A percentile compares a stretch with the other conserved stretches of the same genome.
Conservation (phyloP, 2,797 vertebrate genomes). For the Pristis pectinata region DNA sequence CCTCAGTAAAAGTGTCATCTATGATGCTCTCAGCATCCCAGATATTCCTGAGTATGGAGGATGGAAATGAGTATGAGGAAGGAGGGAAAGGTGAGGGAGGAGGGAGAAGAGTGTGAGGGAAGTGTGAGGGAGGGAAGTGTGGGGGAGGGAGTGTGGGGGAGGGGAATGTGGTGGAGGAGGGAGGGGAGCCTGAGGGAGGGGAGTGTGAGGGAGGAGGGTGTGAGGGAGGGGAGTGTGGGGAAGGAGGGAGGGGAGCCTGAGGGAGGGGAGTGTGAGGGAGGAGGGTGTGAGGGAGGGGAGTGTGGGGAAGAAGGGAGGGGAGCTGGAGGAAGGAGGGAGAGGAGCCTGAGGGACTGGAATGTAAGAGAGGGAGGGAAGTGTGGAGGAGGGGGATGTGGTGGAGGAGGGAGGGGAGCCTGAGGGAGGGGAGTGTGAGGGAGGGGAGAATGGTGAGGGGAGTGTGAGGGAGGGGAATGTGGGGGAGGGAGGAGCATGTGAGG, state of each 20-base stretch:
- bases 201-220: not conserved
- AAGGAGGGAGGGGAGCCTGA: not conserved
- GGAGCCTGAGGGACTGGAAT: no score
- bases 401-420: no score
- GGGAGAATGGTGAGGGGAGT: not conserved
- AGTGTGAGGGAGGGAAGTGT: no score
- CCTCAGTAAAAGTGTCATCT: no score
- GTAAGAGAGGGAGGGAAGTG: not conserved
- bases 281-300: not conserved
- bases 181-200: not conserved
- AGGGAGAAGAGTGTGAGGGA: no score
- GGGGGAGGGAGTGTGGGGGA: not conserved
- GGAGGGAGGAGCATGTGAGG: not conserved
- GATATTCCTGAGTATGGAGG: no score
- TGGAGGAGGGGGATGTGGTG: not conserved
- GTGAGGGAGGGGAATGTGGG: no score
- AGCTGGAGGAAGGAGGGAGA: not conserved
- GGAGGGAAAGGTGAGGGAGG: not conserved
- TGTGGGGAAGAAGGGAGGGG: not conserved
- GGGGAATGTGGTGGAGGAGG: not conserved
- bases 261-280: no score
- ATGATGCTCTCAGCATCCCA: no score
- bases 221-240: no score
- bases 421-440: no score
- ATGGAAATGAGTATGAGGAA: not conserved